A percentile compares a stretch with the other conserved stretches of the same genome.
phyloP scores from a whole-genome alignment of 2,113 vertebrate species.

The Psittacara wagleri region DNA sequence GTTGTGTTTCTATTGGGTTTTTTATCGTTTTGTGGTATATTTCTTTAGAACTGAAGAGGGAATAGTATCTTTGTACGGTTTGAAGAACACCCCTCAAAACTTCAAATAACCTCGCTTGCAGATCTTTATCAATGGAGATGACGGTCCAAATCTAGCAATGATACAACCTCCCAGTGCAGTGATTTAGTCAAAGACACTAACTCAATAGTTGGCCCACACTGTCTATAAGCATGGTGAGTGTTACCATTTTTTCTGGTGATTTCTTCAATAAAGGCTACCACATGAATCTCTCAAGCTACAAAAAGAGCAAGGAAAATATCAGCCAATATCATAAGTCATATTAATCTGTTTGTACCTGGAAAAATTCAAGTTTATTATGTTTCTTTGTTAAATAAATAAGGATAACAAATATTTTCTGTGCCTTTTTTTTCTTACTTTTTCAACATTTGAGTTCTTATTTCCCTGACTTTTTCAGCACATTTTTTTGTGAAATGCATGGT shows the following conservation, averaged over 20 bases:
- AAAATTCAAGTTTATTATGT: slow-evolving; percentile 61
- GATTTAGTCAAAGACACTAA: slow-evolving; percentile 20
- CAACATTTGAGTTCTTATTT: not conserved
- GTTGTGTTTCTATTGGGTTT: slow-evolving; percentile 39
- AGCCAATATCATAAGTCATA: slow-evolving; percentile 52
- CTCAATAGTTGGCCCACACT: slow-evolving; percentile 35
- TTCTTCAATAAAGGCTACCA: slow-evolving; percentile 47
- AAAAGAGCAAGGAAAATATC: slow-evolving; percentile 57
- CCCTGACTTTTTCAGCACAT: not conserved
- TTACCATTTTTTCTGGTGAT: slow-evolving; percentile 43
- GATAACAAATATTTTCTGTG: slow-evolving; percentile 45
- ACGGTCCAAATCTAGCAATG: not conserved
- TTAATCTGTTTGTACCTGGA: slow-evolving; percentile 59
- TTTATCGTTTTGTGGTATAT: not conserved
- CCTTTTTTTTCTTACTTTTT: not conserved
- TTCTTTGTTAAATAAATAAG: slow-evolving; percentile 65
- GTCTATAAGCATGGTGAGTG: slow-evolving; percentile 45
- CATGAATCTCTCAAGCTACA: slow-evolving; percentile 28
- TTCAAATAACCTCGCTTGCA: not conserved
- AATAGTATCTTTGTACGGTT: not conserved
- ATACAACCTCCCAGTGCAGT: not conserved
- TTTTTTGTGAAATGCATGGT: not conserved
- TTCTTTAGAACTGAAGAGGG: slow-evolving; percentile 10
- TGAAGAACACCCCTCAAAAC: not conserved
- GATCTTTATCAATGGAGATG: slow-evolving; percentile 5